These are phyloP conservation scores for Damaliscus lunatus DNA, from an alignment of 2,113 vertebrate genomes.

Conservation along the genomic window DNA sequence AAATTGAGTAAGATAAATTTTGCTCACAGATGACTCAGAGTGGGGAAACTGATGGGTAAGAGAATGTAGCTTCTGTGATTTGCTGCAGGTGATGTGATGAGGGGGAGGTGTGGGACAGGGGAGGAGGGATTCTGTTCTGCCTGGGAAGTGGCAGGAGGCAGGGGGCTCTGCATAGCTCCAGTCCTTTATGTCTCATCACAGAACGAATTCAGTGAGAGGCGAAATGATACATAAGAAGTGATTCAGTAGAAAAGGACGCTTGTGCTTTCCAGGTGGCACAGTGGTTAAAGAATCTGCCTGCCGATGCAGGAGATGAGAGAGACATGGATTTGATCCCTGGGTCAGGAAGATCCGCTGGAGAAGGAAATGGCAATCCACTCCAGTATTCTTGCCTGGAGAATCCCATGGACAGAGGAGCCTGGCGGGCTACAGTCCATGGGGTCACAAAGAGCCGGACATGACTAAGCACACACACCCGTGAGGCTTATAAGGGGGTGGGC, in stretches of 20 bases:
- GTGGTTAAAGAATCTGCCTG: background rate
- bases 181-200: background rate
- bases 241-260: background rate
- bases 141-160: too few relatives aligned
- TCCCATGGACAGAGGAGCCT: background rate
- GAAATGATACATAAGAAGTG: background rate
- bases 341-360: background rate
- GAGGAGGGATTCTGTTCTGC: background rate
- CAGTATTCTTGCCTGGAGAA: background rate
- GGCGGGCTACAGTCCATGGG: background rate
- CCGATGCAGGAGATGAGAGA: accelerated
- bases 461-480: background rate
- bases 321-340: background rate
- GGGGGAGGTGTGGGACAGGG: accelerated
- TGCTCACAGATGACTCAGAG: background rate
- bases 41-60: background rate
- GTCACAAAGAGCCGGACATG: background rate
- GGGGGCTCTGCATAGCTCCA: accelerated
- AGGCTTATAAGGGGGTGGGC: background rate
- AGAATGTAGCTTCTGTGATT: too few relatives aligned
- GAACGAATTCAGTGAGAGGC: accelerated
- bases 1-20: background rate
- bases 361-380: background rate
- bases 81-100: background rate
- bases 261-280: background rate